Evolutionary conservation across 2,113 vertebrate species (phyloP).

Genomic region (Phocoena sinus): DNA sequence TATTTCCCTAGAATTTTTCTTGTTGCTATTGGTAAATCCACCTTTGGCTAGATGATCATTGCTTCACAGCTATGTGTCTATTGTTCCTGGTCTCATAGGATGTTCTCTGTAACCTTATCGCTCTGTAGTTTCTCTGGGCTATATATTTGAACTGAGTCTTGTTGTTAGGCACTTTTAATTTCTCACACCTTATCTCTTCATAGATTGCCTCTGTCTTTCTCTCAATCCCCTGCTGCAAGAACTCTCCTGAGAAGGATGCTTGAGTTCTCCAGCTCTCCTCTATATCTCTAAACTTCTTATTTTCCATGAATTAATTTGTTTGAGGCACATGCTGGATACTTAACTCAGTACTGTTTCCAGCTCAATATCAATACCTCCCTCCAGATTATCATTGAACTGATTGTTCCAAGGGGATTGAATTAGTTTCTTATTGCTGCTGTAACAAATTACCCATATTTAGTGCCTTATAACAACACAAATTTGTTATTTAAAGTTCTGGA

Average conservation of each 20-base stretch:
- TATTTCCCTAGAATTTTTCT: not conserved
- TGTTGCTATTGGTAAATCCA: not conserved
- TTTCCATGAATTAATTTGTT: not conserved
- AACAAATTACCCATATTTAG: not conserved
- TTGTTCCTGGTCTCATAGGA: not conserved
- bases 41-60: rapidly evolving
- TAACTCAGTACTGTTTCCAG: not conserved
- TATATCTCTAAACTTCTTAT: not conserved
- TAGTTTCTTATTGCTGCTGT: not conserved
- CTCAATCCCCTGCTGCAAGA: too few relatives aligned
- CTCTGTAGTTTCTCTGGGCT: not conserved
- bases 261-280: not conserved
- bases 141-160: not conserved
- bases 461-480: not conserved
- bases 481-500: not conserved
- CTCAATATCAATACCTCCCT: not conserved
- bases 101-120: not conserved
- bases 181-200: not conserved
- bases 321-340: not conserved
- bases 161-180: not conserved
- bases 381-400: not conserved
- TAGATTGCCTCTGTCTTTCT: not conserved
- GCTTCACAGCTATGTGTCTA: not conserved
- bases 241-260: not conserved
- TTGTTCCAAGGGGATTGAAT: not conserved